Evolutionary conservation across 2,113 vertebrate species (phyloP), one percentile per base, ranked within the genome.

Genomic region (Butorides virescens): DNA sequence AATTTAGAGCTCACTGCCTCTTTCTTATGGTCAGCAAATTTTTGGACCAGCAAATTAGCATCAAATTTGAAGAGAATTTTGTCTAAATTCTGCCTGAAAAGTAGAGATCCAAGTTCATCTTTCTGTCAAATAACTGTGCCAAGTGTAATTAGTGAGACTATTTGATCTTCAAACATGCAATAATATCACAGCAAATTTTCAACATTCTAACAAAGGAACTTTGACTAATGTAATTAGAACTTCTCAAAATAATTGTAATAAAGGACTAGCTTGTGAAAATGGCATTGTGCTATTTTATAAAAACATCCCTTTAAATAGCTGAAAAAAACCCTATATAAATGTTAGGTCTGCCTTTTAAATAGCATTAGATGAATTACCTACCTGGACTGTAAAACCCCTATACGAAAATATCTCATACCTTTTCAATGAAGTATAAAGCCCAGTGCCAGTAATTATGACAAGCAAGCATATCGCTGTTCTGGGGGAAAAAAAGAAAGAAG

Each of bases 401-500:
- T 9, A 71, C 15, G n/a, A 77, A 94, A 85, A 34, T n/a, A 47
- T 16, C 62, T 39, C 98, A 90, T 98, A 99, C 99, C 99, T 99
- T 99, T 95, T 99, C 99, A 50, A 99, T 99, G 77, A 98, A 98
- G 95, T 98, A 99, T 6, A 99, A 97, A 42, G 99, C 99, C 99
- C 99, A 99, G 89, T 99, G 99, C 99, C 99, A 99, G 66, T 99
- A 99, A 95, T 99, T 99, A 74, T 99, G 99, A 85, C 99, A 98
- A 65, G 98, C 99, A 70, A 99, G 98, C 97, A 99, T 98, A 71
- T 99, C 99, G 7, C 97, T 98, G 7, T 79, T 95, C 99, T 99
- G 97, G 5, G 29, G 30, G 12, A 56, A 72, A 62, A 53, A 9
- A 52, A 44, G 0, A 39, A 62, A 72, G 23, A 37, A 39, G 5